Percentiles rank a stretch among this genome's conserved stretches.
phyloP scores from a whole-genome alignment of 2,888 invertebrate species.

The Orchestes rusci region DNA sequence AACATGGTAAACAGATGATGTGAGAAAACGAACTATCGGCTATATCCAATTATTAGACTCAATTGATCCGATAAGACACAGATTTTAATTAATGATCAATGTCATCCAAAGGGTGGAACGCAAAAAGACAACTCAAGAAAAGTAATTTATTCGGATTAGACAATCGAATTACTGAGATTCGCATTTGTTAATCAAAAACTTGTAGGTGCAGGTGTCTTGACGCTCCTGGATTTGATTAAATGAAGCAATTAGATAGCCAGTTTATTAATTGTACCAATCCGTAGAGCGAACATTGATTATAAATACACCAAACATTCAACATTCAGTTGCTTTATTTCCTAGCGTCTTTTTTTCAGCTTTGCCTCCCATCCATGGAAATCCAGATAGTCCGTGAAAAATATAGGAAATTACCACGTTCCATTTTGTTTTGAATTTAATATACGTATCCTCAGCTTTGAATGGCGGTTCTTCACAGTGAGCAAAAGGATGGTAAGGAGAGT shows the following conservation, averaged over 20 bases:
- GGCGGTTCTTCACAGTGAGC: constrained; percentile 29
- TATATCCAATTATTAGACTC: too few species aligned
- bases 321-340: too few species aligned
- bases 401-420: constrained; percentile 32
- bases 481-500: constrained; percentile 22
- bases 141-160: constrained; percentile 22
- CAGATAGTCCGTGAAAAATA: constrained; percentile 30
- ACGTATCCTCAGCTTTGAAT: constrained; percentile 26
- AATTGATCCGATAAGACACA: too few species aligned
- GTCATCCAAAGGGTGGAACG: constrained; percentile 9
- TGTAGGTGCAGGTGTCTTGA: constrained; percentile 21
- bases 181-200: constrained; percentile 22
- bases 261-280: constrained; percentile 12
- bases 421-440: constrained; percentile 27
- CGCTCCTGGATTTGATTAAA: constrained; percentile 16
- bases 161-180: constrained; percentile 19
- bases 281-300: too few species aligned
- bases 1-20: too few species aligned
- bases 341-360: too few species aligned
- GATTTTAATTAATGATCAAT: constrained; percentile 16
- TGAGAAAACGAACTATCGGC: too few species aligned
- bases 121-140: constrained; percentile 13
- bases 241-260: constrained; percentile 10
- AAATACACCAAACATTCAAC: too few species aligned
- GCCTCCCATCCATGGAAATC: constrained; percentile 31